Conservation (phyloP, 1,140 invertebrate genomes). For the Calliopsis andreniformis region DNA sequence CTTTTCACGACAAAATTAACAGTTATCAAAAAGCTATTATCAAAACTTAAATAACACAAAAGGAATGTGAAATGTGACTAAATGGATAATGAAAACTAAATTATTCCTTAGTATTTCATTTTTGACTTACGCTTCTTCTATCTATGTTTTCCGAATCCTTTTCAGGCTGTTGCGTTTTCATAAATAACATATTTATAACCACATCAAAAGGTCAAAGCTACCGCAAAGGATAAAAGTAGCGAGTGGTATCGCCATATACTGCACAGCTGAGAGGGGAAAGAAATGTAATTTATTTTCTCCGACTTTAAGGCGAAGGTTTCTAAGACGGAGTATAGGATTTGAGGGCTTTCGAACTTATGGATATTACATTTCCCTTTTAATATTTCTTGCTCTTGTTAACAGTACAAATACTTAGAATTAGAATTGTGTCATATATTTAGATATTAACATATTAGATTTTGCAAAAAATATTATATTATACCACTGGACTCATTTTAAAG, state of each 20-base stretch:
- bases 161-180: slow-evolving; percentile 18
- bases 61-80: no score
- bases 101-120: no score
- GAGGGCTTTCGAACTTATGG: neutral
- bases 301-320: slow-evolving; percentile 11
- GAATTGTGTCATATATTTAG: no score
- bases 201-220: slow-evolving; percentile 14
- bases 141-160: slow-evolving; percentile 12
- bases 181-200: slow-evolving; percentile 43
- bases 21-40: no score
- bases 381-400: neutral
- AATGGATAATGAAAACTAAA: no score
- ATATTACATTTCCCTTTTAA: neutral
- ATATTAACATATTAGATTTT: no score
- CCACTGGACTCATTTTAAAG: no score
- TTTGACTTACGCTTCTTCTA: no score
- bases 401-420: no score
- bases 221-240: slow-evolving; percentile 11
- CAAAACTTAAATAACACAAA: neutral
- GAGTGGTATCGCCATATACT: slow-evolving; percentile 21
- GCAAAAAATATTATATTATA: no score
- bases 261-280: neutral
- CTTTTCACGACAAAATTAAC: no score
- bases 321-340: neutral
- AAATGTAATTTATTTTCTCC: slow-evolving; percentile 29